Base-by-base conservation (phyloP, 1,140 invertebrate species). In the Drosophila ercepeae region DNA sequence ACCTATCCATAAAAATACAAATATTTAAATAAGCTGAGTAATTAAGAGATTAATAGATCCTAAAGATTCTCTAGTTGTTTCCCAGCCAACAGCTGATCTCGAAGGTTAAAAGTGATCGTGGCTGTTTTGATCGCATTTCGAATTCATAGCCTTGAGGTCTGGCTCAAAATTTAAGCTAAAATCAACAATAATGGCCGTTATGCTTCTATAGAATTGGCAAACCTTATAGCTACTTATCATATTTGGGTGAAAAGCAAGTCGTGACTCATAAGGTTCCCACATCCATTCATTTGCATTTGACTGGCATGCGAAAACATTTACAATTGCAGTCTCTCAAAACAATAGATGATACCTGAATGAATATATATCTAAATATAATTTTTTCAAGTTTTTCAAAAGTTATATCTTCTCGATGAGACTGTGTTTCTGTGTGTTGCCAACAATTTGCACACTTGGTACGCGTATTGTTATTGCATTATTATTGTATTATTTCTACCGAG, bases 251-350 rank as follows among this genome's bases (percentile, higher is more conserved):
- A 48, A 48, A 54, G 41, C n/a, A 27, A 52, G 34, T 68, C 61
- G 64, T 67, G 63, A 59, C 41, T 55, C 75, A 72, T 55, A 39
- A 55, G 57, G 41, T 78, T 78, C 75, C 55, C 75, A 78, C 63
- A 77, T 65, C 69, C 63, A 72, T 55, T 55, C 53, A 46, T 78
- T 78, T 57, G 49, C 65, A 73, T 53, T 72, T 60, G 64, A 78
- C 18, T 74, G 76, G 70, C 76, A 74, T 78, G 76, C 55, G 76
- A 78, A 78, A 63, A 55, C 42, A 34, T 41, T 25, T 52, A 69
- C 75, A 75, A 74, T 78, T 79, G 76, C 75, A 69, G 27, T 23
- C 6, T 32, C 59, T 46, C 39, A 61, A 32, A 21, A 29, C 61
- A 60, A 60, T 58, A 18, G 60, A 54, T 67, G 48, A 27, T 67